Evolutionary conservation across 2,797 vertebrate species (phyloP).

Genomic region (Poecilia velifera): DNA sequence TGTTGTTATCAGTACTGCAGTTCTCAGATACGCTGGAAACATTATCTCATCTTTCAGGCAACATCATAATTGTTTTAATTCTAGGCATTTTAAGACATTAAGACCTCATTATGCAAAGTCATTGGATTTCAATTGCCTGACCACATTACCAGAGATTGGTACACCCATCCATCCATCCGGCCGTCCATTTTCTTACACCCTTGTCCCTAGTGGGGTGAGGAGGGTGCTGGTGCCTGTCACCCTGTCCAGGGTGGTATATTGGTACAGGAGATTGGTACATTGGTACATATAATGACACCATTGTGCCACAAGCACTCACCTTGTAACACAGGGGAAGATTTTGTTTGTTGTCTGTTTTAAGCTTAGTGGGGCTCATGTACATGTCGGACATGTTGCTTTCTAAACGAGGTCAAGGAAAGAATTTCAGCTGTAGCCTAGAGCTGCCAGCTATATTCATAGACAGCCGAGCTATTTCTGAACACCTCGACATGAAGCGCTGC

Average conservation of each 20-base stretch:
- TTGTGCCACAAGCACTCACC: conserved; percentile 9
- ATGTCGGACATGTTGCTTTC: conserved; percentile 43
- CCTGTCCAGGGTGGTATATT: too few species aligned
- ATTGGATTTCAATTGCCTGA: not conserved
- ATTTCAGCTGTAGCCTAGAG: conserved; percentile 67
- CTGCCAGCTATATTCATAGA: conserved; percentile 78
- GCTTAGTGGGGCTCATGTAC: conserved; percentile 28
- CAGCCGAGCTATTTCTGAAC: conserved; percentile 72
- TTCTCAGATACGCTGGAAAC: not conserved
- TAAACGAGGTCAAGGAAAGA: conserved; percentile 70
- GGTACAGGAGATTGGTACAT: not conserved
- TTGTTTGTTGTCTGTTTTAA: conserved; percentile 49
- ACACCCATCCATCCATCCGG: too few species aligned
- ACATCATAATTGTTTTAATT: not conserved
- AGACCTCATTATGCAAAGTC: not conserved
- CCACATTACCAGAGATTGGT: not conserved
- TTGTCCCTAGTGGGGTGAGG: too few species aligned
- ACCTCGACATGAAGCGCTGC: conserved; percentile 47
- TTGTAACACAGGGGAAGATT: conserved; percentile 3
- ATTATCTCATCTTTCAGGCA: not conserved
- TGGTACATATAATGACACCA: not conserved
- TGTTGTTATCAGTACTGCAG: not conserved
- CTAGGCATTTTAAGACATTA: not conserved
- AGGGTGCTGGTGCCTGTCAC: too few species aligned
- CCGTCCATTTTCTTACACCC: too few species aligned